Conservation (phyloP, 1,140 invertebrate species). For the Nixonia krombeini region DNA sequence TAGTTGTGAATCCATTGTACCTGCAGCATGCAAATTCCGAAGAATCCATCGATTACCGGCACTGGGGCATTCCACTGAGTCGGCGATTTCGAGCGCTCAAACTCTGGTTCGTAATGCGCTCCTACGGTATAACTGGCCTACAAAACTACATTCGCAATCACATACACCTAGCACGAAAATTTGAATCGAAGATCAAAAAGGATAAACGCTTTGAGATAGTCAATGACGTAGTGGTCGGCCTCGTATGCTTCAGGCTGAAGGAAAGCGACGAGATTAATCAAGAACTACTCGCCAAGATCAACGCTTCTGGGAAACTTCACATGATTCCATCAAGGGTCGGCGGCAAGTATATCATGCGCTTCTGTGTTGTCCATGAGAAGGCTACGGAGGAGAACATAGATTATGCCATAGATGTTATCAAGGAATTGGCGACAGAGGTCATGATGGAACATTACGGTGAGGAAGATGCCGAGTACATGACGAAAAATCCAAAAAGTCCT, state of each 20-base stretch:
- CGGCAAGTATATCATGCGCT: constrained; percentile 84
- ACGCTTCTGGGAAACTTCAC: constrained; percentile 89
- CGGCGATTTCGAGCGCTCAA: constrained; percentile 89
- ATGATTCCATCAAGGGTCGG: constrained; percentile 90
- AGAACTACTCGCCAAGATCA: constrained; percentile 86
- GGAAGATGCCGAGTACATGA: constrained; percentile 56
- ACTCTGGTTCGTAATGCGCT: constrained; percentile 90
- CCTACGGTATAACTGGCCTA: constrained; percentile 86
- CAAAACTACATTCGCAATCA: constrained; percentile 90
- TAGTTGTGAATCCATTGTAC: constrained; percentile 95
- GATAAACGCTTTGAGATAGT: constrained; percentile 88
- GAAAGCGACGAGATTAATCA: constrained; percentile 85
- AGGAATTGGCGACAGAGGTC: constrained; percentile 78
- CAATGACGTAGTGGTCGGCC: constrained; percentile 83
- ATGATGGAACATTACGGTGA: constrained; percentile 66
- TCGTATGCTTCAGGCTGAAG: constrained; percentile 80
- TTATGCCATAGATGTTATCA: constrained; percentile 83
- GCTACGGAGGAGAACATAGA: constrained; percentile 83
- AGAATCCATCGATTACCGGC: constrained; percentile 86
- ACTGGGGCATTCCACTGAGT: constrained; percentile 93
- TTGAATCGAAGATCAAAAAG: constrained; percentile 82
- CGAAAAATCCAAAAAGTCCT: constrained; percentile 69
- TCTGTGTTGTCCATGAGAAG: constrained; percentile 87
- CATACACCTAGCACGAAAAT: constrained; percentile 87
- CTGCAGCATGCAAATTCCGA: constrained; percentile 85